These are phyloP conservation scores for Bembecia ichneumoniformis DNA, from an alignment of 2,888 invertebrate species.

Conservation along the genomic window DNA sequence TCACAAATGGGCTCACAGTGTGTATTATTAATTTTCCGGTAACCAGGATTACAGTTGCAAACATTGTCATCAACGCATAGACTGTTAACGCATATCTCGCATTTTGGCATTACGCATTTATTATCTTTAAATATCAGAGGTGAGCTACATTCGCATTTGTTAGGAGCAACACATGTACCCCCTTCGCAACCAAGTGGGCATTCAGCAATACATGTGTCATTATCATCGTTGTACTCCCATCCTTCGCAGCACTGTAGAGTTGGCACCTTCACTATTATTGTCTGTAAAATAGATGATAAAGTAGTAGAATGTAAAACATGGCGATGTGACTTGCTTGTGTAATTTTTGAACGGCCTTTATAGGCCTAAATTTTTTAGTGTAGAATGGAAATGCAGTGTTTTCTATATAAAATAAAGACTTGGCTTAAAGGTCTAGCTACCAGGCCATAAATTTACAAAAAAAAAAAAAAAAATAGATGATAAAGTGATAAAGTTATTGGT, in stretches of 20 bases:
- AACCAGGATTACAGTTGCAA: constrained; percentile 48
- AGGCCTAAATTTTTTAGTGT: too few species aligned
- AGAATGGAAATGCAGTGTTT: too few species aligned
- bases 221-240: neutral
- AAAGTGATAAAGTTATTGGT: too few species aligned
- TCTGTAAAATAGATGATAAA: neutral
- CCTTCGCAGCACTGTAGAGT: constrained; percentile 2
- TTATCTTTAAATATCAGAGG: constrained; percentile 11
- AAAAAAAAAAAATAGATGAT: neutral
- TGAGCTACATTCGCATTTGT: constrained; percentile 32
- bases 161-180: constrained; percentile 31
- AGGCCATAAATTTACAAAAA: too few species aligned
- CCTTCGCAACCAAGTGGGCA: constrained; percentile 28
- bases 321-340: too few species aligned
- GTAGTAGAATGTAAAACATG: too few species aligned
- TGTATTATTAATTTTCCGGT: constrained; percentile 19
- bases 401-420: too few species aligned
- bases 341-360: too few species aligned
- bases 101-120: constrained; percentile 14
- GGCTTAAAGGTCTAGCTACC: too few species aligned
- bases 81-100: constrained; percentile 34
- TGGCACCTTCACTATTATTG: neutral
- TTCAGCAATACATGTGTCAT: constrained; percentile 7
- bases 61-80: constrained; percentile 39
- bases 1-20: constrained; percentile 13